phyloP scores from a whole-genome alignment of 2,797 vertebrate genomes.

The Coilia nasus region DNA sequence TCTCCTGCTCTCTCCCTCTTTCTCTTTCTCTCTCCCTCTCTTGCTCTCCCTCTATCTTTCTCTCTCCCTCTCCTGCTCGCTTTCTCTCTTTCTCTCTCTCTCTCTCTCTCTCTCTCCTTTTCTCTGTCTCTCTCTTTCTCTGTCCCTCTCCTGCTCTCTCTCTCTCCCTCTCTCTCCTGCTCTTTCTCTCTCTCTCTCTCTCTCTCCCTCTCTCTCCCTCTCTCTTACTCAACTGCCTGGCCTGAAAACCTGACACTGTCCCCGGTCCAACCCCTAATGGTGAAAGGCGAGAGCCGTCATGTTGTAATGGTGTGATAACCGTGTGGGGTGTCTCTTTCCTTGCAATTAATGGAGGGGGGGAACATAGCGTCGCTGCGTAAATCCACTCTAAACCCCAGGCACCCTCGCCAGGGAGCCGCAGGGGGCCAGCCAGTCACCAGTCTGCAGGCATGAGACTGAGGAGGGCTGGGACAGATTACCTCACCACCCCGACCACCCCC shows the following conservation, averaged over 20 bases:
- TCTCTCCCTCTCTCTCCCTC: not conserved
- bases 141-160: not conserved
- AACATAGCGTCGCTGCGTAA: slow-evolving; percentile 67
- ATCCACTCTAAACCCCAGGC: slow-evolving; percentile 69
- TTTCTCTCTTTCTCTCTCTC: not conserved
- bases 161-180: slow-evolving; percentile 44
- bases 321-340: slow-evolving; percentile 72
- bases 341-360: slow-evolving; percentile 73
- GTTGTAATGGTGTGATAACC: slow-evolving; percentile 77
- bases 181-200: slow-evolving; percentile 44
- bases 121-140: slow-evolving; percentile 21
- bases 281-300: slow-evolving; percentile 78
- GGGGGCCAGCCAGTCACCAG: slow-evolving; percentile 7
- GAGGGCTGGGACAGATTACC: not conserved
- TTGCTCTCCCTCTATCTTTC: no score
- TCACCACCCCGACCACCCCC: no score
- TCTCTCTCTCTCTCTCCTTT: slow-evolving; percentile 52
- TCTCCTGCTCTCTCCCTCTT: not conserved
- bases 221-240: not conserved
- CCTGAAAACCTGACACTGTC: slow-evolving; percentile 61
- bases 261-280: slow-evolving; percentile 63
- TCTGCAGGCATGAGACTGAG: not conserved
- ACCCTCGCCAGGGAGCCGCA: slow-evolving; percentile 43
- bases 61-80: not conserved
- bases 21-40: not conserved